phyloP scores from a whole-genome alignment of 2,113 vertebrate species.

The Leptobrachium ailaonicum region DNA sequence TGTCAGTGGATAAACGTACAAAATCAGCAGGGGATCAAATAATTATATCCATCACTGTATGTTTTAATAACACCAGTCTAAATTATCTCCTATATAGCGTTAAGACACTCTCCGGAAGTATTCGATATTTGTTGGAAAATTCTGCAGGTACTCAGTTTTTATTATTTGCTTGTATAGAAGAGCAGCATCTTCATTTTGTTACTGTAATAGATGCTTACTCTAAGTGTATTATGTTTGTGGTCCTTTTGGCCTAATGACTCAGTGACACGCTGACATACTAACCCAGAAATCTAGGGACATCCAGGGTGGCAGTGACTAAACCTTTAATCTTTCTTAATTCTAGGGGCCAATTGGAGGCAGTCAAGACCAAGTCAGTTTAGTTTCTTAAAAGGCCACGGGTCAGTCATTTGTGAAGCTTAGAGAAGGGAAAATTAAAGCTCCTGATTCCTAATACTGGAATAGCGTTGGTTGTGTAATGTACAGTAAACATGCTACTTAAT shows the following conservation, averaged over 20 bases:
- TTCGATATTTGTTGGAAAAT: too few relatives aligned
- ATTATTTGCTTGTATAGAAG: too few relatives aligned
- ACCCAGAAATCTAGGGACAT: conserved; percentile 66
- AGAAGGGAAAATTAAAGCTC: conserved; percentile 42
- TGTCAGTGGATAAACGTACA: too few relatives aligned
- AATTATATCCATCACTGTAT: too few relatives aligned
- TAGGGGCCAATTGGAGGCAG: conserved; percentile 64
- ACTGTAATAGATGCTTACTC: not conserved
- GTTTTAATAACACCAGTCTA: too few relatives aligned
- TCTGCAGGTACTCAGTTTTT: too few relatives aligned
- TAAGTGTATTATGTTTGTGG: conserved; percentile 7
- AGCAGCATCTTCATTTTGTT: too few relatives aligned
- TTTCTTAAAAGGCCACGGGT: conserved; percentile 49
- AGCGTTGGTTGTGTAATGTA: conserved; percentile 42
- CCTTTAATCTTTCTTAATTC: conserved; percentile 64
- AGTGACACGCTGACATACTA: conserved; percentile 83
- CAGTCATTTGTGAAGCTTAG: conserved; percentile 36
- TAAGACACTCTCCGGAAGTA: too few relatives aligned
- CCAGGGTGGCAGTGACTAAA: conserved; percentile 56
- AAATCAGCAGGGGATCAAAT: too few relatives aligned
- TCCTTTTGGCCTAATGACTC: conserved; percentile 69
- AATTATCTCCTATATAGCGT: too few relatives aligned
- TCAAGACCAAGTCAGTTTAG: conserved; percentile 39
- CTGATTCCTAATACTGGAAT: conserved; percentile 36
- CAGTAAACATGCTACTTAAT: not conserved